Percentiles rank a stretch among this genome's conserved stretches.
phyloP scores from a whole-genome alignment of 2,797 vertebrate genomes.

The Sebastes kiyomatsui region DNA sequence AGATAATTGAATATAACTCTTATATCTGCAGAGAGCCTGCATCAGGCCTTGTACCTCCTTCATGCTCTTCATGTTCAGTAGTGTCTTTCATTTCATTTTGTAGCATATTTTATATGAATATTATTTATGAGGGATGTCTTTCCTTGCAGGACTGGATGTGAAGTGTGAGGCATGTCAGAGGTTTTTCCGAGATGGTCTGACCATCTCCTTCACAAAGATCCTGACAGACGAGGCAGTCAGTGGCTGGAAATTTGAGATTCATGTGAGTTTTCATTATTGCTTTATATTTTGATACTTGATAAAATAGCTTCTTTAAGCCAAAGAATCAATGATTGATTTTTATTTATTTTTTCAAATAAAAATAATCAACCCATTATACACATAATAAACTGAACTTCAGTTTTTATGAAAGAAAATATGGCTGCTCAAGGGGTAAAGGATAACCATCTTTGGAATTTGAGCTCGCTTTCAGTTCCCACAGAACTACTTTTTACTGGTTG shows the following conservation, averaged over 20 bases:
- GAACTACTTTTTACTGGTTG: background rate
- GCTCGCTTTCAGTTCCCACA: background rate
- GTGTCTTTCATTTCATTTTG: conserved; percentile 10
- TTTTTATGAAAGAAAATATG: background rate
- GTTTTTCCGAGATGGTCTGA: conserved; percentile 98
- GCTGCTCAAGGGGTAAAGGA: background rate
- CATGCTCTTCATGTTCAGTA: background rate
- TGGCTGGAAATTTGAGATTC: conserved; percentile 99
- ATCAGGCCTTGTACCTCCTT: background rate
- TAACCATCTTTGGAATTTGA: background rate
- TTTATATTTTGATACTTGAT: background rate
- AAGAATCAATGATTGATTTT: background rate
- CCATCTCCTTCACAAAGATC: conserved; percentile 99
- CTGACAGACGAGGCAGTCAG: conserved; percentile 99
- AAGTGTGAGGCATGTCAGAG: conserved; percentile 99
- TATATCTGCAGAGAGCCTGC: background rate
- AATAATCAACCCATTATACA: background rate
- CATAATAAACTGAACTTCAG: background rate
- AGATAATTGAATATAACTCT: background rate
- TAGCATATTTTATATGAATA: background rate
- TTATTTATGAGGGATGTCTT: background rate
- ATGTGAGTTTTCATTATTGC: conserved; percentile 85
- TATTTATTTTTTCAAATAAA: background rate
- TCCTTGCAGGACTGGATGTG: conserved; percentile 93
- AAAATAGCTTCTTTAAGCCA: too few species aligned